Conservation (phyloP, 2,888 invertebrate species). For the Drosophila diplacantha region DNA sequence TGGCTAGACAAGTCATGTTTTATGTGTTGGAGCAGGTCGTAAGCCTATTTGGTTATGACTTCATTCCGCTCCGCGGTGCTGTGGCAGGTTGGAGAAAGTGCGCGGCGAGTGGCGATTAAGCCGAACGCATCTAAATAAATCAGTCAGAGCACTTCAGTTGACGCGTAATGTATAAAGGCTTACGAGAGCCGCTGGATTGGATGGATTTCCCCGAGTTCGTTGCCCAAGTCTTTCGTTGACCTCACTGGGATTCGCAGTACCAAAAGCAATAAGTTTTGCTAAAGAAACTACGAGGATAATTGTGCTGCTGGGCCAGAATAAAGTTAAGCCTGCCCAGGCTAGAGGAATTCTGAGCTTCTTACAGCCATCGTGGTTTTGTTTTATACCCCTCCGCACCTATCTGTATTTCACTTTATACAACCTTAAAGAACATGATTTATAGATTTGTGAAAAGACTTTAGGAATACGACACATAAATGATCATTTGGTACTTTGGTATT, state of each 20-base stretch:
- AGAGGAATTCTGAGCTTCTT: neutral
- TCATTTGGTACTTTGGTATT: too few relatives aligned
- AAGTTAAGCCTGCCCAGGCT: neutral
- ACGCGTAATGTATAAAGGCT: conserved; percentile 45
- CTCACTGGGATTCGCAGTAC: neutral
- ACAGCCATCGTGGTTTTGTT: neutral
- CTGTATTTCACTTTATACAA: neutral
- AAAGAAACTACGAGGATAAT: neutral
- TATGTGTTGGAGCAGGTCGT: conserved; percentile 30
- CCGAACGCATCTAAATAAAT: conserved; percentile 57
- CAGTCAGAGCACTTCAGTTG: conserved; percentile 46
- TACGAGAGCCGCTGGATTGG: conserved; percentile 49
- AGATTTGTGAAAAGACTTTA: neutral
- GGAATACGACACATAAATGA: neutral
- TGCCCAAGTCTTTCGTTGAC: conserved; percentile 46
- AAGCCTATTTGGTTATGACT: conserved; percentile 69
- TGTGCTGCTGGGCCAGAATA: neutral
- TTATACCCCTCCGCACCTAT: too few relatives aligned
- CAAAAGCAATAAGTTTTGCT: neutral
- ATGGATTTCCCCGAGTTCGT: conserved; percentile 44
- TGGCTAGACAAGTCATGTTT: conserved; percentile 37
- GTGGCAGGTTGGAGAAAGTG: conserved; percentile 59
- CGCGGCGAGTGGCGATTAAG: conserved; percentile 40
- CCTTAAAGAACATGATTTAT: neutral
- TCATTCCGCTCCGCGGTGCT: conserved; percentile 50